Base-by-base conservation (phyloP, 2,113 vertebrate species). In the Hypanus sabinus region DNA sequence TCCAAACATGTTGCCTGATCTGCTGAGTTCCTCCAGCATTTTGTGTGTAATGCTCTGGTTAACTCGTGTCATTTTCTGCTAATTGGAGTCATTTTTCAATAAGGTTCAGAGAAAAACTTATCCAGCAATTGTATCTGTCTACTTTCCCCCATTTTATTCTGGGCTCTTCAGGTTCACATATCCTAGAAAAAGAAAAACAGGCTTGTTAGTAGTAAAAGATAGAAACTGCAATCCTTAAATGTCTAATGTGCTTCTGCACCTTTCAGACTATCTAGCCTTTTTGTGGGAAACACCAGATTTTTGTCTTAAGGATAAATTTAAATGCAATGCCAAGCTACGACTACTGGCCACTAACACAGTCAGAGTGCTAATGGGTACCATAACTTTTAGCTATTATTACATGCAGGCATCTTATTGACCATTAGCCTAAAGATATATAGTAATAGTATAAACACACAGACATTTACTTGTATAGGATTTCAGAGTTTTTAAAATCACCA, bases 381-480 rank as follows among this genome's bases (percentile, higher is more conserved):
- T 90, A 90, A 33, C 30, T 65, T 88, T 88, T 30, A 88, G 27
- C 62, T 90, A 90, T 33, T 68, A 90, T 90, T 90, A 68, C 85
- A 90, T 90, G 85, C 85, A 90, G 85, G 60, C 62, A n/a, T 68
- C 60, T 65, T 90, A 65, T 65, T 65, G 85, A 65, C 85, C 85
- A 90, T 90, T 46, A 65, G n/a, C 57, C 85, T 90, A 90, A 90
- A 90, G 85, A 90, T 90, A 90, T 90, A 90, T 33, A 90, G 30
- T 65, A 90, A 33, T 65, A 90, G 65, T 90, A 90, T 90, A 65
- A 90, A 90, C 85, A 90, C 60, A 90, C 65, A 65, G 60, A 90
- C 60, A 90, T 90, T 90, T 90, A 90, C 57, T 33, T 68, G 85
- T 65, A 90, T 68, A 85, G 62, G 85, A 90, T 90, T 90, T 36